Base-by-base conservation (phyloP, 2,113 vertebrate genomes). In the Nettapus auritus region DNA sequence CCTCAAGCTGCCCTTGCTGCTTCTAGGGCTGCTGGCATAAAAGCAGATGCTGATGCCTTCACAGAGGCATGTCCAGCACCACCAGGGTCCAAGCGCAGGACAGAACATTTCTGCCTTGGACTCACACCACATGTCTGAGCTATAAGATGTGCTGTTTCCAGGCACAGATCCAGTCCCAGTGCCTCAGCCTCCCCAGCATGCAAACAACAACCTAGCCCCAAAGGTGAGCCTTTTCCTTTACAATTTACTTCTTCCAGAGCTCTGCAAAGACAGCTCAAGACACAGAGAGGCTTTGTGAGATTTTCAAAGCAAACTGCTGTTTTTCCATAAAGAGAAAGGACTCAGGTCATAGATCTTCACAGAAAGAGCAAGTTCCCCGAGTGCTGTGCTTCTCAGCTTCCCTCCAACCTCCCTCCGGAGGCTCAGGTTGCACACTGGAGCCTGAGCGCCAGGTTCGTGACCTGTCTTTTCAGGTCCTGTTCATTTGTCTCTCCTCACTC, bases 1-100 rank as follows among this genome's bases (percentile, higher is more conserved):
- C 38, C 13, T 34, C 0, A 0, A 50, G 26, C 53, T 79, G 25
- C 11, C 34, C 42, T 34, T 46, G 44, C 38, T 4, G 0, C 62
- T 60, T 56, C 33, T 50, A 8, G 3, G 34, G 69, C 59, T 77
- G 31, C 82, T 91, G 62, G 62, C 0, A 3, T 59, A 73, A 48
- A 63, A 21, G 40, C 34, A 68, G 48, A 23, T 57, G 28, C 73
- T 74, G 60, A 28, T 57, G 33, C 55, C 67, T 86, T 55, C 0
- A 0, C 28, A 18, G 36, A 40, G 66, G 34, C 14, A 6, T 34
- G 57, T 4, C 36, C 22, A 34, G 1, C 20, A 15, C 7, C 2
- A 26, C 18, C 46, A 50, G 60, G 36, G 29, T 16, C 26, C n/a
- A 25, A 18, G 4, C 38, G 42, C 16, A 62, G 9, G 57, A 19